phyloP scores from a whole-genome alignment of 2,113 vertebrate species.

The Dunckerocampus dactyliophorus region DNA sequence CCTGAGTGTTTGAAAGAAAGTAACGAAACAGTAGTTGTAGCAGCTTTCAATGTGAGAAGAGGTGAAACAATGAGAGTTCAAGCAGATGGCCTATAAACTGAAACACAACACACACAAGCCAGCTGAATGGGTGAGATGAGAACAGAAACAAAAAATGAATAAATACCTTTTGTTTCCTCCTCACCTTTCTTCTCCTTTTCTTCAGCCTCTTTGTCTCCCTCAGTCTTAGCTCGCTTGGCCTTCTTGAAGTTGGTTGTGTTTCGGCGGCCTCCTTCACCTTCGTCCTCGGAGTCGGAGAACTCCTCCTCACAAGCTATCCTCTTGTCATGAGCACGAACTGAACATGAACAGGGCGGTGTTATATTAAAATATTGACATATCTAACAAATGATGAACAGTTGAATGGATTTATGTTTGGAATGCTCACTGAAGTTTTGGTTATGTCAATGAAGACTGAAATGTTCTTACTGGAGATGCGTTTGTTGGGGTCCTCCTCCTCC shows the following conservation, averaged over 20 bases:
- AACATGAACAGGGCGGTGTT: background rate
- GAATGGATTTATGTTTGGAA: background rate
- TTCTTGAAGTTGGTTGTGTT: constrained; percentile 93
- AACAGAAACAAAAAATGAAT: constrained; percentile 13
- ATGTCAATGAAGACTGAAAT: background rate
- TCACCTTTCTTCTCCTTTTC: constrained; percentile 91
- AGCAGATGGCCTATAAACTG: background rate
- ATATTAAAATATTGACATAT: background rate
- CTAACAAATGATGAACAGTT: too few relatives aligned
- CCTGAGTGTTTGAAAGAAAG: background rate
- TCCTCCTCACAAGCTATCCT: constrained; percentile 97
- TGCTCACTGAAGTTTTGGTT: background rate
- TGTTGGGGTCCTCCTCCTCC: constrained; percentile 94
- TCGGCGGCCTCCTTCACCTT: constrained; percentile 85
- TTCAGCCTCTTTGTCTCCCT: constrained; percentile 93
- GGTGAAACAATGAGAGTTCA: background rate
- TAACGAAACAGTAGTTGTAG: background rate
- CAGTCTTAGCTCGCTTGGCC: constrained; percentile 87
- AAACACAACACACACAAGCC: background rate
- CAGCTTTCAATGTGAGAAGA: background rate
- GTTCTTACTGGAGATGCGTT: constrained; percentile 88
- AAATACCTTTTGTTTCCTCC: constrained; percentile 70
- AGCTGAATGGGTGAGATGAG: background rate
- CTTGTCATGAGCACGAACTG: constrained; percentile 95
- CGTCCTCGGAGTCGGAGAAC: constrained; percentile 96